phyloP scores from a whole-genome alignment of 2,113 vertebrate genomes.

The Pachypanchax playfairii region DNA sequence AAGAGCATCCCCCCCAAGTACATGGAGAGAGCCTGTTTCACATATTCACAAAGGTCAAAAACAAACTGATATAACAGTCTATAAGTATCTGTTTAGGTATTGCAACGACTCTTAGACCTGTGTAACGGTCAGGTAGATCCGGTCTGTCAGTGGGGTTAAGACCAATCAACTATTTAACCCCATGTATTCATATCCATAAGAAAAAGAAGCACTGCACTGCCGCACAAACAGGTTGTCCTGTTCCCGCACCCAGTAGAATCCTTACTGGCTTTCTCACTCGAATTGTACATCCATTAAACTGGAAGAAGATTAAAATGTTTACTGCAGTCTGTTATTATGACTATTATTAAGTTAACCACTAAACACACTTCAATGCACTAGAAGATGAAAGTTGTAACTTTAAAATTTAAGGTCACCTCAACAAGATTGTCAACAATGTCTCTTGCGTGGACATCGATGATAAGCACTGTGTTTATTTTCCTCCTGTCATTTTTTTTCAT shows the following conservation, averaged over 20 bases:
- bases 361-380: neutral
- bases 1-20: constrained; percentile 92
- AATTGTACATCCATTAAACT: constrained; percentile 92
- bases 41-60: neutral
- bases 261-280: constrained; percentile 96
- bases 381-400: neutral
- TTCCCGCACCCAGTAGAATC: constrained; percentile 91
- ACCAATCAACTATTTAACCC: constrained; percentile 94
- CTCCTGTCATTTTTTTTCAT: constrained; percentile 88
- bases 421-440: constrained; percentile 93
- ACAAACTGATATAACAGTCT: neutral
- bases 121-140: constrained; percentile 96
- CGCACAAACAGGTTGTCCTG: constrained; percentile 85
- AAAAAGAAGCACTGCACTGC: constrained; percentile 91
- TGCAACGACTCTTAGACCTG: constrained; percentile 80
- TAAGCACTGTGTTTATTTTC: constrained; percentile 94
- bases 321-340: neutral
- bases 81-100: neutral
- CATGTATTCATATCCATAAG: constrained; percentile 98
- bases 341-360: neutral
- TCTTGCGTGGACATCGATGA: constrained; percentile 95
- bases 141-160: constrained; percentile 94
- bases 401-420: constrained; percentile 55
- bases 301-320: constrained; percentile 2
- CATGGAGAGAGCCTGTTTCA: constrained; percentile 92